Percentiles rank a stretch among this genome's conserved stretches.
Evolutionary conservation across 2,888 invertebrate genomes (phyloP).

Genomic region (Euspilapteryx auroguttella): DNA sequence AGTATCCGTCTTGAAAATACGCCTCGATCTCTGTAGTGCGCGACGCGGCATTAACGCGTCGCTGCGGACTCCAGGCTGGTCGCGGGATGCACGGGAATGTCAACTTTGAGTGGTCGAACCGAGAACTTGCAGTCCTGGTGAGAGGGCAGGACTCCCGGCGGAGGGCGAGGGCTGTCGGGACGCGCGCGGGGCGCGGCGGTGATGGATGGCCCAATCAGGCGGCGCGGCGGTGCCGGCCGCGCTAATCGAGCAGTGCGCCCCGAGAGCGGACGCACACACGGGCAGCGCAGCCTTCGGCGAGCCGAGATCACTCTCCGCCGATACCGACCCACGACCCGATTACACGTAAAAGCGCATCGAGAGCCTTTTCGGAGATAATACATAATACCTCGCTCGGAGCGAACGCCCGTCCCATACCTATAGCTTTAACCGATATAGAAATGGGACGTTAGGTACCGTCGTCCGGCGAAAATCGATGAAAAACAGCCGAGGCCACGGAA

Average conservation of each 20-base stretch:
- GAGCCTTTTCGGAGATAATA: slow-evolving; percentile 25
- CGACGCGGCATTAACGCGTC: slow-evolving; percentile 41
- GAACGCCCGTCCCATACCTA: slow-evolving; percentile 5
- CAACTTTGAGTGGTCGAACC: slow-evolving; percentile 1
- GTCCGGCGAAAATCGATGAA: slow-evolving; percentile 41
- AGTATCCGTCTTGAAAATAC: slow-evolving; percentile 58
- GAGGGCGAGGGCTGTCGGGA: slow-evolving; percentile 37
- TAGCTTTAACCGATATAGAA: slow-evolving; percentile 2
- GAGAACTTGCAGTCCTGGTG: slow-evolving; percentile 10
- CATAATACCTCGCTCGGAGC: slow-evolving; percentile 16
- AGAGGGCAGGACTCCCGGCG: too few species aligned
- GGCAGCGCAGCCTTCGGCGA: slow-evolving; percentile 14
- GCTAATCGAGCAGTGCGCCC: slow-evolving; percentile 53
- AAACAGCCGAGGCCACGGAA: slow-evolving; percentile 32
- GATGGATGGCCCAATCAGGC: slow-evolving; percentile 64
- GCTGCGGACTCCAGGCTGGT: slow-evolving; percentile 11
- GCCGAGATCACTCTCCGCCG: slow-evolving; percentile 12
- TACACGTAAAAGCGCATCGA: slow-evolving; percentile 38
- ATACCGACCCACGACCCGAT: slow-evolving; percentile 16
- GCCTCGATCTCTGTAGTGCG: slow-evolving; percentile 46
- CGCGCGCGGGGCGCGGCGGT: slow-evolving; percentile 27
- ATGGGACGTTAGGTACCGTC: slow-evolving; percentile 4
- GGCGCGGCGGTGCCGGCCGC: slow-evolving; percentile 49
- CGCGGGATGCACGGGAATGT: slow-evolving; percentile 12
- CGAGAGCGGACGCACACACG: slow-evolving; percentile 36